phyloP scores from a whole-genome alignment of 2,113 vertebrate genomes.

The Mugil cephalus region DNA sequence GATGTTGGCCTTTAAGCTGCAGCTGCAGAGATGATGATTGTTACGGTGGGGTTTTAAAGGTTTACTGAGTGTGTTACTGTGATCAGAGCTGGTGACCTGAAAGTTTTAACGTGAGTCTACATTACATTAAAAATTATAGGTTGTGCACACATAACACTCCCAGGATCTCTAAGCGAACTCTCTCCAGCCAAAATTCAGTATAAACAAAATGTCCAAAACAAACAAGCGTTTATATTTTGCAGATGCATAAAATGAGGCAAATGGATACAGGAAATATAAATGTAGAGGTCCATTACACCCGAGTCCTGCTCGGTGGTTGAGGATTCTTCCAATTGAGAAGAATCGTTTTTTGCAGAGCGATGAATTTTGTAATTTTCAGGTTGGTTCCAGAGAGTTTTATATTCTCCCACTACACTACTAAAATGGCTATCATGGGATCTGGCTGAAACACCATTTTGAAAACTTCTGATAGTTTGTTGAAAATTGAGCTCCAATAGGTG shows the following conservation, averaged over 20 bases:
- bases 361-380: background rate
- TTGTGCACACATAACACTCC: no score
- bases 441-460: background rate
- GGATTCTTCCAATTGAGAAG: background rate
- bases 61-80: background rate
- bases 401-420: background rate
- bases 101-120: background rate
- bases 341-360: background rate
- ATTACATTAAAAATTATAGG: no score
- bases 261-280: no score
- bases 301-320: background rate
- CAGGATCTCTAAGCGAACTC: no score
- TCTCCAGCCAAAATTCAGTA: no score
- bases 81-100: background rate
- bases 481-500: background rate
- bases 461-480: background rate
- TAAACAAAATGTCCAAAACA: no score
- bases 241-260: no score
- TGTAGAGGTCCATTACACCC: no score
- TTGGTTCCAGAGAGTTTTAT: background rate
- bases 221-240: no score
- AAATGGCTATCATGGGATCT: background rate
- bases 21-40: background rate
- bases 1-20: background rate
- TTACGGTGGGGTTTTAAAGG: background rate